Evolutionary conservation across 2,113 vertebrate genomes (phyloP), one percentile per base, ranked within the genome.

Genomic region (Numida meleagris): DNA sequence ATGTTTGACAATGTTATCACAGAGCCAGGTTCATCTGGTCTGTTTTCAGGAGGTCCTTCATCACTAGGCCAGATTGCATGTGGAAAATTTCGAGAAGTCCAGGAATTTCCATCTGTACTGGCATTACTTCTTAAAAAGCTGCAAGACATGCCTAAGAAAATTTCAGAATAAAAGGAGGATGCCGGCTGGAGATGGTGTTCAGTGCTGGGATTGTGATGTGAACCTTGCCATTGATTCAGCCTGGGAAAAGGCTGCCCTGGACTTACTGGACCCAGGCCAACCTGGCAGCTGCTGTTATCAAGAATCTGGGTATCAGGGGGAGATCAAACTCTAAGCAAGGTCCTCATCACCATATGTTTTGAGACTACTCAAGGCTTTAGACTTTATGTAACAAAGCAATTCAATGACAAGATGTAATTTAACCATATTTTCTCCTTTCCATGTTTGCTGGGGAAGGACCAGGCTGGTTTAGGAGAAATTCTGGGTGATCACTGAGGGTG

Each of bases 311-410:
- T 66, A 46, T 10, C 33, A 96, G 83, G 57, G 83, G 92, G 90
- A 92, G 74, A 96, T 86, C 92, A 92, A 94, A 77, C 93, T 93
- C 93, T 53, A 4, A n/a, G 85, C 83, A 89, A 96, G 88, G 90
- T 87, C 96, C 94, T 96, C 81, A 31, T 24, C 89, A 62, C 97
- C 97, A 94, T 97, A 96, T 98, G 97, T 75, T 97, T 75, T 95
- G 97, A 94, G 98, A 97, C 87, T 92, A 86, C 93, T 94, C 80
- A 65, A 55, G 96, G 95, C 95, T 81, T 91, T 89, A 92, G 93
- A 78, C 85, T 97, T 90, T 78, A 79, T 91, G 92, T 93, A 96
- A 96, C 94, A 95, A 90, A 90, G 67, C 97, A 97, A 94, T 96
- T 97, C 91, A 86, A 86, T 76, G 79, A 66, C 87, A 96, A 96